Base-by-base conservation (phyloP, 2,888 invertebrate genomes). In the Torymus tubicola region DNA sequence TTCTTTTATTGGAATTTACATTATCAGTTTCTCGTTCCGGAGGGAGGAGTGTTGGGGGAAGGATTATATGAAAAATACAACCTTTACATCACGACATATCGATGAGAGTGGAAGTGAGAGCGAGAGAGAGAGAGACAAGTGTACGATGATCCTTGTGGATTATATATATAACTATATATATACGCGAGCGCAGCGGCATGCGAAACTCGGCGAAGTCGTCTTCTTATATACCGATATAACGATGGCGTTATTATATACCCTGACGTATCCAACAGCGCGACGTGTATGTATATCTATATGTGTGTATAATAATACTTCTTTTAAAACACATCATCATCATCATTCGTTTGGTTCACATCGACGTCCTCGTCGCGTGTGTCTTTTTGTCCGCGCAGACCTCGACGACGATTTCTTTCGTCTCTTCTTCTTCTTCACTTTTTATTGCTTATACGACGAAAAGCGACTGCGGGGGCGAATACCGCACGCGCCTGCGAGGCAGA, bases 41-140 rank as follows among this genome's bases (percentile, higher is more conserved):
- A 8, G 4, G 8, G 3, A 8, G 42, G 42, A 21, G 21, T 21
- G 1, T 8, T 5, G 42, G 8, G 42, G 42, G 8, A 8, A 42
- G 76, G 16, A 75, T 67, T 67, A 74, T 71, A 78, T 78, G 81
- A 81, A 78, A 81, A 78, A 78, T 75, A 75, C 81, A 70, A 75
- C 61, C 58, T 73, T 72, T 81, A 63, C 16, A 77, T 42, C 68
- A 57, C 57, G 16, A 71, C 67, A 58, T 52, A 69, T 73, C 67
- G 58, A 61, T 61, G 70, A 63, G 70, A 57, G 21, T 21, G 21
- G 42, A 52, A 42, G n/a, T 16, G 52, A n/a, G 71, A 16, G 57
- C 53, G 50, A 42, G 31, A 0, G 42, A 42, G 42, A 42, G 42
- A 42, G 42, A 42, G 42, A 42, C 42, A 42, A 42, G 42, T 42